Base-by-base conservation (phyloP, 2,797 vertebrate species). In the Varecia variegata region DNA sequence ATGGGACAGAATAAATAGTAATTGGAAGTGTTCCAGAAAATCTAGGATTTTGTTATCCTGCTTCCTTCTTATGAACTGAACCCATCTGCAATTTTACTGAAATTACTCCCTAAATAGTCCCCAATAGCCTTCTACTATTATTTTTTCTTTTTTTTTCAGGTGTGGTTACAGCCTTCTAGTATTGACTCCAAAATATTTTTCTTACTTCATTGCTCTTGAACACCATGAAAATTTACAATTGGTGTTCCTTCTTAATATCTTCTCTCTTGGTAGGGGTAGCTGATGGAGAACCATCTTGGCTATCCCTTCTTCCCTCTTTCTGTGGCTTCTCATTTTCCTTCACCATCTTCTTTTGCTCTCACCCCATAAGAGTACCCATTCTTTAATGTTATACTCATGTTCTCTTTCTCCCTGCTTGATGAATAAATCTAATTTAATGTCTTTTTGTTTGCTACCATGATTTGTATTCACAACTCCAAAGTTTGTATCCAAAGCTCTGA, bases 111-210 rank as follows among this genome's bases (percentile, higher is more conserved):
- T 91, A 45, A 32, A 18, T 94, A 67, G 58, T 67, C 8, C 38
- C 9, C 7, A 73, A 23, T 43, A 74, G 38, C 10, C 21, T 93
- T 88, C 11, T 80, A 27, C 25, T 58, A 27, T 12, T 12, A 12
- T 58, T 58, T 21, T 54, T 23, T 23, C 23, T 56, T 27, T 27
- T 58, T 56, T 58, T 58, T 58, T 58, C 56, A 58, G 56, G 56
- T 58, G 56, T 58, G 25, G 56, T 27, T 58, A 58, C 25, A 58
- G 56, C 56, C 56, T 27, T 58, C 56, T 58, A 13, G 25, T 58
- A 60, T 83, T 45, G 92, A 92, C n/a, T 96, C 20, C 3, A 85
- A 85, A 90, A 74, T 70, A 58, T 18, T 67, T 88, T 80, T 84
- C 47, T 93, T 47, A 38, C 17, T 25, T 83, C 13, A 76, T 40